Base-by-base conservation (phyloP, 1,140 invertebrate genomes). In the Drosophila obscura region DNA sequence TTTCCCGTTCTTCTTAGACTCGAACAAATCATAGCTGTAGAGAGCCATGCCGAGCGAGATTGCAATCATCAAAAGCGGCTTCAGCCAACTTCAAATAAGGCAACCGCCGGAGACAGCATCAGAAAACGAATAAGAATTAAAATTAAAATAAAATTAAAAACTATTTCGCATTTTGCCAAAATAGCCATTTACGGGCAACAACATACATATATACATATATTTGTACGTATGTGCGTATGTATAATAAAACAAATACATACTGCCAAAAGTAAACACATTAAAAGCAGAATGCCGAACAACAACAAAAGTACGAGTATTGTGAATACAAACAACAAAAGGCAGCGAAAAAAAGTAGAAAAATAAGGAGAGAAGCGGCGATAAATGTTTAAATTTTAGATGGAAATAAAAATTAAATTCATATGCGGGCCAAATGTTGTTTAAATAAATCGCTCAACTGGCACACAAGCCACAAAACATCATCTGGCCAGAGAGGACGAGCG, bases 381-480 rank as follows among this genome's bases (percentile, higher is more conserved):
- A 85, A 71, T 87, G 82, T 81, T 81, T 85, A 88, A 87, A 87
- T 79, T 85, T 82, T 53, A 87, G 76, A 82, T 88, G 78, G 78
- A 87, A 82, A 73, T 89, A 88, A 88, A 88, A 88, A 88, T 88
- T 88, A 83, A 83, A 83, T 80, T 88, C 83, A 88, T 83, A 88
- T 88, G 83, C 76, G 68, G 73, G 78, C 83, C 83, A 88, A 88
- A 88, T 88, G 83, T 88, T 88, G 80, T 61, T 66, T 78, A 82
- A 88, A 87, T 87, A 87, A 87, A 87, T 88, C 83, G 79, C 82
- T 66, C 56, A 85, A 87, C 81, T 78, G 74, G 76, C 76, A 80
- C 87, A 69, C 78, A 78, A 87, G 75, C 77, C 5, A 31, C 71
- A 48, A 50, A 64, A 64, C 67, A 64, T 63, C 31, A 39, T 19